These are phyloP conservation scores for Heliconius hermathena DNA, from an alignment of 1,140 invertebrate genomes.

Conservation along the genomic window DNA sequence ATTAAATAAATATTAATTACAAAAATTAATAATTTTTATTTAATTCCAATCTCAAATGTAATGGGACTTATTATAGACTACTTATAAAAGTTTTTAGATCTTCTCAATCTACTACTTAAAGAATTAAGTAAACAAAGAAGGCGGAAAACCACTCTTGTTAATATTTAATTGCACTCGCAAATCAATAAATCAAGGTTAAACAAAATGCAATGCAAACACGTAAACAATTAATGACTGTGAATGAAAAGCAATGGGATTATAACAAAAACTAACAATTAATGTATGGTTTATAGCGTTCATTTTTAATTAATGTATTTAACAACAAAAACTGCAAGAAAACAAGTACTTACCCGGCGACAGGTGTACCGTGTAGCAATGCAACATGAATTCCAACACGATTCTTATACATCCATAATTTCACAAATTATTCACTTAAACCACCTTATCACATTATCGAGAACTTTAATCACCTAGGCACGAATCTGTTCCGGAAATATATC, in stretches of 20 bases:
- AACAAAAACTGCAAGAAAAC: conserved; percentile 29
- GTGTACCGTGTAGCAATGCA: conserved; percentile 47
- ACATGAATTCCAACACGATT: conserved; percentile 46
- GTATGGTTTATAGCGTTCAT: neutral
- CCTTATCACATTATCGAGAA: conserved; percentile 6
- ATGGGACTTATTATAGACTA: no score
- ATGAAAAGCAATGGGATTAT: neutral
- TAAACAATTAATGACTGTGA: conserved; percentile 16
- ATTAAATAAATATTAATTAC: no score
- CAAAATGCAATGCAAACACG: conserved; percentile 43
- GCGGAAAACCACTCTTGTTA: conserved; percentile 9
- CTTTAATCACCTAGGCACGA: neutral
- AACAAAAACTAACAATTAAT: neutral
- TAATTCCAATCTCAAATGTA: no score
- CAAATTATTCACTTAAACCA: conserved; percentile 40
- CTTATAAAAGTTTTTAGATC: neutral
- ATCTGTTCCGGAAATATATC: neutral
- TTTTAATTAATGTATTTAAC: neutral
- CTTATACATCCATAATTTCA: conserved; percentile 45
- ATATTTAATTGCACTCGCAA: conserved; percentile 46
- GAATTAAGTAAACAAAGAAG: conserved; percentile 31
- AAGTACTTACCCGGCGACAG: conserved; percentile 67
- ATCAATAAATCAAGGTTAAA: conserved; percentile 68
- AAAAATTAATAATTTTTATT: no score
- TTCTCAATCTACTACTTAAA: neutral